phyloP scores from a whole-genome alignment of 2,888 invertebrate species.

The Idaea straminata region DNA sequence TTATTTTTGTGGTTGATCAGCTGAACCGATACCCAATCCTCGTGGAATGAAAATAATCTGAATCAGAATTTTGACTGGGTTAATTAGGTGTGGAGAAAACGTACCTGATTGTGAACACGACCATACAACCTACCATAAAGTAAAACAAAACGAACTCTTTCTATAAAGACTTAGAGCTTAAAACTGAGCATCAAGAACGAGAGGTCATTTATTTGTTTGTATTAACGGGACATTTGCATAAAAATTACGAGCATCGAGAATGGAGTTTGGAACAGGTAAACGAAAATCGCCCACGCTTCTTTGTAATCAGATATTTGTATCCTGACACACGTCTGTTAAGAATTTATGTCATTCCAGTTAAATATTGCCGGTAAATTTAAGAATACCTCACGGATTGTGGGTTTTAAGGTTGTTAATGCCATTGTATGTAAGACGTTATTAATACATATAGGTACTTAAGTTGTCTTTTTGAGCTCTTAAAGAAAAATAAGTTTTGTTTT shows the following conservation, averaged over 20 bases:
- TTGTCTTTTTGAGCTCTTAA: too few species aligned
- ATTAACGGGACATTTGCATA: slow-evolving; percentile 45
- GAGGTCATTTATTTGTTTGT: slow-evolving; percentile 15
- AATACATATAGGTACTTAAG: too few species aligned
- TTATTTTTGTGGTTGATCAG: slow-evolving; percentile 31
- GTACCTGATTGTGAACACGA: slow-evolving; percentile 7
- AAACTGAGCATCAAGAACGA: slow-evolving; percentile 10
- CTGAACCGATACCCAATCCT: slow-evolving; percentile 24
- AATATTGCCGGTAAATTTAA: slow-evolving; percentile 34
- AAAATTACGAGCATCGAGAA: slow-evolving; percentile 47
- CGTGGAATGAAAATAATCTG: slow-evolving; percentile 36
- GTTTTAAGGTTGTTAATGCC: neutral
- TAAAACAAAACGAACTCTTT: neutral
- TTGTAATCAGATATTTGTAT: slow-evolving; percentile 50
- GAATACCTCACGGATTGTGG: slow-evolving; percentile 18
- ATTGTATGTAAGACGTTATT: neutral
- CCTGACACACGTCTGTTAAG: slow-evolving; percentile 33
- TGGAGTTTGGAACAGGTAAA: slow-evolving; percentile 36
- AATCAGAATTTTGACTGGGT: slow-evolving; percentile 35
- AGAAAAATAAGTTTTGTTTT: too few species aligned
- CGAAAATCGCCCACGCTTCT: slow-evolving; percentile 43
- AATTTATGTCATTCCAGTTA: slow-evolving; percentile 44
- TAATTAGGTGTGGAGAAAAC: slow-evolving; percentile 43
- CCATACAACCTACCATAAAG: neutral
- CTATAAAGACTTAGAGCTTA: slow-evolving; percentile 5